Evolutionary conservation across 2,888 invertebrate genomes (phyloP), one percentile per base, ranked within the genome.

Genomic region (Polia nebulosa): DNA sequence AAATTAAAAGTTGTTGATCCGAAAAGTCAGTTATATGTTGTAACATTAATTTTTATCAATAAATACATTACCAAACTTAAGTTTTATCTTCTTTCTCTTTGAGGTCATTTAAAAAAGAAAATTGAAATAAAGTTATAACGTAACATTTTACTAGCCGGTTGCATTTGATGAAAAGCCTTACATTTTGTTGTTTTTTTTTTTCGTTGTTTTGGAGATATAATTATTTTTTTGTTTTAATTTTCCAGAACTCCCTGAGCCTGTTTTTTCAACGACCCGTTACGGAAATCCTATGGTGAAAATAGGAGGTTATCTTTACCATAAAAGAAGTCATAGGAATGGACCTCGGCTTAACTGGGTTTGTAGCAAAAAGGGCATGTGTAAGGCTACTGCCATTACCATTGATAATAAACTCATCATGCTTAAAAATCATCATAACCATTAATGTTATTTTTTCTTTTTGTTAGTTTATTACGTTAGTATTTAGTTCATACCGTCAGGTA

Each of bases 281-380:
- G 92, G 92, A 6, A 90, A 91, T 53, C 90, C 89, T 0, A 72
- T 87, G 15, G 78, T 93, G 84, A 55, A 81, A 6, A 61, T 88
- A 4, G 88, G 83, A 5, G 1, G 44, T 4, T 87, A 91, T 56
- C 84, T 90, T 9, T 93, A 86, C 66, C 88, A 92, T 74, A 88
- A 81, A 39, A 80, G 89, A 15, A 91, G 87, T 52, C 89, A 90
- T 61, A 89, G 88, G 65, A 86, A 65, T 17, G 86, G 86, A 0
- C 86, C 87, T 0, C 72, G 77, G 15, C 58, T 72, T 9, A 87
- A 80, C 17, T 92, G 92, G 93, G 85, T 91, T 3, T 90, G 90
- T 68, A 78, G 80, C 22, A 87, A 85, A 47, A 89, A 90, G 72
- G 85, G 86, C 67, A 66, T 71, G 3, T 91, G 91, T 68, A 85